phyloP scores from a whole-genome alignment of 2,888 invertebrate species.

The Mylabris sibirica region DNA sequence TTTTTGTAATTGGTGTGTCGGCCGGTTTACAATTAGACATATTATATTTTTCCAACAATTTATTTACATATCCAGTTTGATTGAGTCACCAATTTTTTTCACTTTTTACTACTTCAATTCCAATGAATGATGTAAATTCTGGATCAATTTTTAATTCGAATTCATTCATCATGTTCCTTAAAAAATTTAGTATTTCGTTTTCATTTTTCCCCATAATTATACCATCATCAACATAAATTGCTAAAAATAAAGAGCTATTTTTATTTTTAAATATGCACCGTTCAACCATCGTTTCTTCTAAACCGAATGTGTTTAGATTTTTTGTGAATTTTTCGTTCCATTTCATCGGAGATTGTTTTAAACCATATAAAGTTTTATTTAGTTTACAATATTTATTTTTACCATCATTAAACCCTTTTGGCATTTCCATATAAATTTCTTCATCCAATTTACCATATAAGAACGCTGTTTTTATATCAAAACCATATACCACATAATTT shows the following conservation, averaged over 20 bases:
- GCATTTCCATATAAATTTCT: slow-evolving; percentile 37
- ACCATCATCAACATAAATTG: slow-evolving; percentile 47
- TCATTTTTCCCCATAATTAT: slow-evolving; percentile 31
- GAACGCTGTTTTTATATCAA: slow-evolving; percentile 43
- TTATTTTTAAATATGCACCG: too few relatives aligned
- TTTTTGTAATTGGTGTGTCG: not conserved
- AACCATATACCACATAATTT: slow-evolving; percentile 30
- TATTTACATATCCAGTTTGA: not conserved
- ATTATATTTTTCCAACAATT: not conserved
- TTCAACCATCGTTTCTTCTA: too few relatives aligned
- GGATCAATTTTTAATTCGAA: not conserved
- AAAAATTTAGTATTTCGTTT: not conserved
- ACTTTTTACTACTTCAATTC: not conserved
- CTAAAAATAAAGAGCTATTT: slow-evolving; percentile 21
- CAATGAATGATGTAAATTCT: not conserved
- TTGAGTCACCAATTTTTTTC: not conserved
- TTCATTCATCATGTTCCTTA: not conserved
- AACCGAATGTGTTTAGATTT: slow-evolving; percentile 33
- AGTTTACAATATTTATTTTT: slow-evolving; percentile 45
- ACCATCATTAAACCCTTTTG: slow-evolving; percentile 26
- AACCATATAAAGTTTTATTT: slow-evolving; percentile 50
- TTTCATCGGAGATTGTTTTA: slow-evolving; percentile 42
- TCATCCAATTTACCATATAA: slow-evolving; percentile 38
- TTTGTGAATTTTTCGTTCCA: slow-evolving; percentile 49
- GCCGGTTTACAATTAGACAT: not conserved